A percentile compares a stretch with the other conserved stretches of the same genome.
These are phyloP conservation scores for Chromis chromis DNA, from an alignment of 2,797 vertebrate genomes.

Conservation along the genomic window DNA sequence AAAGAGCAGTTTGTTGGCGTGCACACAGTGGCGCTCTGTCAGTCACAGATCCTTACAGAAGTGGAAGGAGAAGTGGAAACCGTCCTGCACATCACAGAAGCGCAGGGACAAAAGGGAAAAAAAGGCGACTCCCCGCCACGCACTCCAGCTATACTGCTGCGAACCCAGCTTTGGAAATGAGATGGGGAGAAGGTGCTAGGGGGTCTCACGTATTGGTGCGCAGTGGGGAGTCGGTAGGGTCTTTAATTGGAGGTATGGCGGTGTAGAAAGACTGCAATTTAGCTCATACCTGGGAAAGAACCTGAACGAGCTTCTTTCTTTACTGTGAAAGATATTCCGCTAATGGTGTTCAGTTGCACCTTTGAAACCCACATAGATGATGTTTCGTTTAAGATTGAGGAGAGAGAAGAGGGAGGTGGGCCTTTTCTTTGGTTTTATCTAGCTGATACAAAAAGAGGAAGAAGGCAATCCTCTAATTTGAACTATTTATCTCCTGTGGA, in stretches of 20 bases:
- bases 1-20: slow-evolving; percentile 44
- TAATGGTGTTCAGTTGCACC: slow-evolving; percentile 44
- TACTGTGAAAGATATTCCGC: slow-evolving; percentile 13
- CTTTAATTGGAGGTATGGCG: slow-evolving; percentile 60
- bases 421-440: slow-evolving; percentile 42
- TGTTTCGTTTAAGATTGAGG: slow-evolving; percentile 31
- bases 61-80: slow-evolving; percentile 34
- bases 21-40: slow-evolving; percentile 26
- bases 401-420: slow-evolving; percentile 2
- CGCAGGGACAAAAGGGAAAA: slow-evolving; percentile 48
- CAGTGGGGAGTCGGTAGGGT: slow-evolving; percentile 33
- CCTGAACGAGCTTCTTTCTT: slow-evolving; percentile 19
- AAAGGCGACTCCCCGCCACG: slow-evolving; percentile 40
- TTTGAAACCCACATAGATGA: slow-evolving; percentile 22
- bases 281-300: slow-evolving; percentile 44
- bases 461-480: slow-evolving; percentile 62
- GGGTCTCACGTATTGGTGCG: slow-evolving; percentile 30
- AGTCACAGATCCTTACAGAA: slow-evolving; percentile 39
- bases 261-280: slow-evolving; percentile 39
- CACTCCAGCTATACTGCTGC: slow-evolving; percentile 38
- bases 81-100: slow-evolving; percentile 37
- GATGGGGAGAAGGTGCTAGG: slow-evolving; percentile 16
- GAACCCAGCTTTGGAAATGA: slow-evolving; percentile 48
- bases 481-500: slow-evolving; percentile 71
- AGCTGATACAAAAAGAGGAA: slow-evolving; percentile 49